Evolutionary conservation across 2,797 vertebrate species (phyloP), one percentile per base, ranked within the genome.

Genomic region (Fratercula arctica): DNA sequence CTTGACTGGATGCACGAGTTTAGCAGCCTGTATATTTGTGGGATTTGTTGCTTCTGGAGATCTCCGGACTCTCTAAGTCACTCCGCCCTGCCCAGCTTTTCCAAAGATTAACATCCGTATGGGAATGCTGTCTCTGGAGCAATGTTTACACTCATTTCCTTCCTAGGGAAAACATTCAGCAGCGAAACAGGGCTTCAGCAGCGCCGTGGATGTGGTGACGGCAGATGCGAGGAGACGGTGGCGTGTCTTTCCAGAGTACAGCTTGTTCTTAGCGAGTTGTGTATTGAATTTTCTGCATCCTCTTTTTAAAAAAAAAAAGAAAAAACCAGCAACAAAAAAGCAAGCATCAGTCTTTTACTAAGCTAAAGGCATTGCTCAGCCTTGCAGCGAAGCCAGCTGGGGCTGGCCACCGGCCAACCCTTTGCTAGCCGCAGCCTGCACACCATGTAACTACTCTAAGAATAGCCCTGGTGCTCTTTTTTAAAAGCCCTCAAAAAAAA

Each of bases 1-100:
- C 46, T 92, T 94, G 88, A 43, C 88, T 85, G 80, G 46, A 33
- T 81, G 84, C 76, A 33, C 59, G 24, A 73, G 39, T 92, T 81
- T 31, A 92, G 67, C 75, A 90, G 59, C 84, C 68, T 85, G 39
- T 79, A 2, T 92, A 48, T 90, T 82, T 79, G 67, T 76, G 70
- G 54, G 59, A 48, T 90, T 92, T 79, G 54, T 80, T 95, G 85
- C 74, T 93, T 89, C 69, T 96, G 88, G 73, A 94, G 79, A 23
- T 91, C 76, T 86, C n/a, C 69, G 0, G 1, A 53, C 73, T 77
- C 75, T 70, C 19, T 61, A 57, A 75, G 69, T 70, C 45, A 6
- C 64, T 60, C 60, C 0, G 0, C 86, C 74, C 81, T 90, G 89
- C 75, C 78, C 50, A 91, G 79, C 85, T 80, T 95, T 96, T 89